Base-by-base conservation (phyloP, 92 coral and sea anemone species). In the Zoanthus sansibaricus region DNA sequence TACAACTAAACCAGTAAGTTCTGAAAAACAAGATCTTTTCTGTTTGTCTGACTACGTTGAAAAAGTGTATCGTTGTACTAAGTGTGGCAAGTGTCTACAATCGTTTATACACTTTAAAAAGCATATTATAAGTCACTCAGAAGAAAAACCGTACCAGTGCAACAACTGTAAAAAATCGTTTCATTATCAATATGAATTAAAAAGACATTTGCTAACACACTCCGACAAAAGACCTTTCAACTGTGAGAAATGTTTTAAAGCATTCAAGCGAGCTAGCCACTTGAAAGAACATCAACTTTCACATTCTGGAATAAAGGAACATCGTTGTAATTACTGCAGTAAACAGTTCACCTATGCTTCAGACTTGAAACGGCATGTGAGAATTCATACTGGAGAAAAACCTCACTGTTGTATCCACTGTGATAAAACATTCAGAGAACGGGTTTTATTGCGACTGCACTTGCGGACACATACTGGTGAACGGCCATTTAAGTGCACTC, bases 301-400 rank as follows among this genome's bases (percentile, higher is more conserved):
- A 16, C 78, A 74, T 18, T 3, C 78, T 7, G 37, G 78, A 48
- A 47, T 3, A 58, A 78, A 78, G 31, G 55, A 71, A 9, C 52
- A 78, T 52, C 71, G 44, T 45, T 78, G 83, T 15, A 45, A 32
- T 58, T 17, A 7, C 25, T 78, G 83, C 30, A 66, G 21, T 30
- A 33, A 56, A 45, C 71, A 51, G 16, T 78, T 78, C 33, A 78
- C 64, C 3, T 58, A 33, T 18, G 71, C 55, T 59, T 59, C 83
- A 21, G 83, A 78, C 33, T 45, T 78, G 71, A 78, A 59, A 78
- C 37, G 51, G 71, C 83, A 78, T 12, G 30, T 5, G 18, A 78
- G 83, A 17, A 78, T 62, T 33, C 83, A 78, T 56, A 59, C 83
- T 1, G 83, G 83, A 11, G 83, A 78, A 61, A 78, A 78, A 59